Base-by-base conservation (phyloP, 2,113 vertebrate species). In the Lepus europaeus region DNA sequence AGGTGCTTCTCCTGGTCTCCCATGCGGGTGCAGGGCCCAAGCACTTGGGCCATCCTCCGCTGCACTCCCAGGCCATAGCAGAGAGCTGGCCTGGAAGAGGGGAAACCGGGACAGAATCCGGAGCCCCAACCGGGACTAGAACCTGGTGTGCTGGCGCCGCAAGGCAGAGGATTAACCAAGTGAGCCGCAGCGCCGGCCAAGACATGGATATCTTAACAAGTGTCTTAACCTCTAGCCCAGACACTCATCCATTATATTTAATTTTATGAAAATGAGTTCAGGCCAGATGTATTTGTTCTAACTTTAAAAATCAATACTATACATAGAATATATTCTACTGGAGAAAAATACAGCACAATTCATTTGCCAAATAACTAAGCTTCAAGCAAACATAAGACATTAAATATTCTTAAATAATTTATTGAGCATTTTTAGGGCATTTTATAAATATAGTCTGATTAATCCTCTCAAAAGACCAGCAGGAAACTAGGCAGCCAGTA, bases 261-360 rank as follows among this genome's bases (percentile, higher is more conserved):
- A 80, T 69, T 66, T 64, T 63, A 90, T 80, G 81, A 88, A 96
- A 93, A 74, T 90, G 17, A 84, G 49, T 69, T 82, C 49, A n/a
- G 6, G 1, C 74, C 33, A 53, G 68, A 74, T 14, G 51, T 74
- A 36, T 68, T 69, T 76, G 7, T 69, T 74, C 66, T 49, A 74
- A 88, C 25, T 63, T 22, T 74, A 19, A 49, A 93, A 84, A 85
- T 56, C n/a, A 49, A 29, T 79, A 86, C 59, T 73, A 25, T 39
- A 39, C 2, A 31, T 53, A 81, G 39, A 25, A 84, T 6, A 88
- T 29, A 63, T 68, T 86, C 31, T 61, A 27, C 31, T 49, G 49
- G 23, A 84, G 33, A 78, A 70, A 86, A 77, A 70, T 53, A 73
- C 53, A 90, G 61, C 49, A 87, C 49, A 51, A 84, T 20, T 53